phyloP scores from a whole-genome alignment of 2,113 vertebrate species.

The Gorsachius goisagi region DNA sequence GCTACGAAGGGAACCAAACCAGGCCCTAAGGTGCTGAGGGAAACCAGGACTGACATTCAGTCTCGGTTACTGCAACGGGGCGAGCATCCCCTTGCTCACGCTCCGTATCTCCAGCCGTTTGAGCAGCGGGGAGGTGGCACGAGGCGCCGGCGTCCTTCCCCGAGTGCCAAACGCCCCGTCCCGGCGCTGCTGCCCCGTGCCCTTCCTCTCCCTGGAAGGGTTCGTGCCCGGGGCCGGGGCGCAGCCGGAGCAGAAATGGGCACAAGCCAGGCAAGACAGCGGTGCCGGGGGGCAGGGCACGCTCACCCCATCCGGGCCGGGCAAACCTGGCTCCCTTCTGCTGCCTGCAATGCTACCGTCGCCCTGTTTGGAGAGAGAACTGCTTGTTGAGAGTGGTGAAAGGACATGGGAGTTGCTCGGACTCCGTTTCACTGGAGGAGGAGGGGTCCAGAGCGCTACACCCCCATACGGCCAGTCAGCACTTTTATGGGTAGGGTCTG shows the following conservation, averaged over 20 bases:
- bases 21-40: not conserved
- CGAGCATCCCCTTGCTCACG: not conserved
- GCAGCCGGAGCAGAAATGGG: not conserved
- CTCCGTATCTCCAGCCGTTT: not conserved
- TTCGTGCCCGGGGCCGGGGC: not conserved
- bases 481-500: not conserved
- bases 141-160: not conserved
- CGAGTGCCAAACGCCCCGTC: not conserved
- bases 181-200: not conserved
- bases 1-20: not conserved
- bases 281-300: conserved; percentile 83
- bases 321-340: conserved; percentile 65
- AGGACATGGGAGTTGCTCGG: not conserved
- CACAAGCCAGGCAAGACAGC: conserved; percentile 32
- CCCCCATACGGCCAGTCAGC: not conserved
- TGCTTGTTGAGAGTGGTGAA: conserved; percentile 44
- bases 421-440: not conserved
- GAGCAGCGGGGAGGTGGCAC: not conserved
- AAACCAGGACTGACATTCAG: not conserved
- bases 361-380: conserved; percentile 76
- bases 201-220: not conserved
- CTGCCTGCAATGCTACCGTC: conserved; percentile 33
- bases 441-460: not conserved
- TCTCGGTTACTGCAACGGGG: not conserved
- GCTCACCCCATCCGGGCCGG: conserved; percentile 57